Evolutionary conservation across 1,140 invertebrate species (phyloP), one percentile per base, ranked within the genome.

Genomic region (Trialeurodes vaporariorum): DNA sequence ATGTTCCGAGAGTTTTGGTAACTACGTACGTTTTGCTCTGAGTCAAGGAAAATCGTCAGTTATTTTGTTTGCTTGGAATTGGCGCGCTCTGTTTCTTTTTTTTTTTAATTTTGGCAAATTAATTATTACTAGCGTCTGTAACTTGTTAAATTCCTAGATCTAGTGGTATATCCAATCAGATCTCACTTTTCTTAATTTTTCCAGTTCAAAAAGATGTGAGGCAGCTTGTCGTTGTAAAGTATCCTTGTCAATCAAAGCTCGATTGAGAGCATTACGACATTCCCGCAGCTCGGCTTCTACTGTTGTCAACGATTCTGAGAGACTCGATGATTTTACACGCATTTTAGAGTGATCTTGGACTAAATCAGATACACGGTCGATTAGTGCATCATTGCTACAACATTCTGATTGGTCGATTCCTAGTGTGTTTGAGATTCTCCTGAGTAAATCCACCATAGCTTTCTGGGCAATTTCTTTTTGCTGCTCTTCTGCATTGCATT

Each of bases 291-390:
- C 88, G 68, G 84, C 79, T 76, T 89, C 86, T 0, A 85, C 78
- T 0, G 80, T 81, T 1, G 83, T 79, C 61, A 89, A 76, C 65
- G 83, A 85, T 71, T 86, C 85, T 27, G 82, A 83, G 17, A 84
- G 80, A 67, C 81, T 84, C 66, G 80, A 77, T 40, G 78, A 78
- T 66, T 80, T 80, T 23, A 76, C 78, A 61, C 82, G 77, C 63
- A 83, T 73, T 60, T 82, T 77, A 27, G 78, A 79, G 26, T 23
- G 78, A 72, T 87, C 85, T 74, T 89, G 85, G 23, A 90, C 85
- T 2, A 90, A 77, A 76, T 90, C 87, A 13, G 87, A 81, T 17
- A 86, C 84, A 75, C 89, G 87, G 26, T 85, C 85, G 2, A 89
- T 81, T 2, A 90, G 80, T 69, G 81, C 82, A 73, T 89, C 88